These are phyloP conservation scores for Gryllus longicercus DNA, from an alignment of 2,888 invertebrate species.

Conservation along the genomic window DNA sequence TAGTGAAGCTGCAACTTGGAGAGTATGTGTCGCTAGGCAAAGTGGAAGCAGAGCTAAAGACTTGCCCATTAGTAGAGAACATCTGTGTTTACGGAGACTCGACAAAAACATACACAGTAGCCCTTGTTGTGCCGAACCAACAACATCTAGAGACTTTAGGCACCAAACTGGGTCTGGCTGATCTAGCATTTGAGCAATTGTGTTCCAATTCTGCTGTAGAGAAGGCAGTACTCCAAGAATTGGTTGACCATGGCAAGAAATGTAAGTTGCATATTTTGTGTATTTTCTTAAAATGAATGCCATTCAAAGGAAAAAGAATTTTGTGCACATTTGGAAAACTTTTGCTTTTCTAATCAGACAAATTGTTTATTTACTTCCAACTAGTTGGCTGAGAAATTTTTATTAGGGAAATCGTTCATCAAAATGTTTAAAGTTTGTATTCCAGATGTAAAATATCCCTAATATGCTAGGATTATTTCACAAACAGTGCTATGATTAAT, in stretches of 20 bases:
- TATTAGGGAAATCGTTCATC: no score
- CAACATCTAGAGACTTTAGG: slow-evolving; percentile 70
- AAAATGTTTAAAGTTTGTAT: no score
- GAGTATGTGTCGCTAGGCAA: slow-evolving; percentile 97
- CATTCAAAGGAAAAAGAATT: not conserved
- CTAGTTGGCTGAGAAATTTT: no score
- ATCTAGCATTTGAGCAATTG: slow-evolving; percentile 64
- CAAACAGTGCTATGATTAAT: no score
- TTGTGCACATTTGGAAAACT: not conserved
- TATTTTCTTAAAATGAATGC: not conserved
- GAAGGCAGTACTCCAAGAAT: slow-evolving; percentile 75
- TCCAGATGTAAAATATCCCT: no score
- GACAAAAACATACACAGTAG: slow-evolving; percentile 78
- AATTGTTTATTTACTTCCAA: not conserved
- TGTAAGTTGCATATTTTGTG: slow-evolving; percentile 54
- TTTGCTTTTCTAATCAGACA: not conserved
- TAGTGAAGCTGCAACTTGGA: slow-evolving; percentile 95
- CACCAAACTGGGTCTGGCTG: slow-evolving; percentile 58
- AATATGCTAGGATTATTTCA: no score
- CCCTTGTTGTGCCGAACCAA: slow-evolving; percentile 83
- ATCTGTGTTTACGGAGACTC: slow-evolving; percentile 96
- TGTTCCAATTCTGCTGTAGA: slow-evolving; percentile 71
- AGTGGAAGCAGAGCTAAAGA: slow-evolving; percentile 92
- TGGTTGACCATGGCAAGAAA: slow-evolving; percentile 80
- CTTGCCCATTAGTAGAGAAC: slow-evolving; percentile 91